Base-by-base conservation (phyloP, 2,888 invertebrate genomes). In the Limenitis camilla region DNA sequence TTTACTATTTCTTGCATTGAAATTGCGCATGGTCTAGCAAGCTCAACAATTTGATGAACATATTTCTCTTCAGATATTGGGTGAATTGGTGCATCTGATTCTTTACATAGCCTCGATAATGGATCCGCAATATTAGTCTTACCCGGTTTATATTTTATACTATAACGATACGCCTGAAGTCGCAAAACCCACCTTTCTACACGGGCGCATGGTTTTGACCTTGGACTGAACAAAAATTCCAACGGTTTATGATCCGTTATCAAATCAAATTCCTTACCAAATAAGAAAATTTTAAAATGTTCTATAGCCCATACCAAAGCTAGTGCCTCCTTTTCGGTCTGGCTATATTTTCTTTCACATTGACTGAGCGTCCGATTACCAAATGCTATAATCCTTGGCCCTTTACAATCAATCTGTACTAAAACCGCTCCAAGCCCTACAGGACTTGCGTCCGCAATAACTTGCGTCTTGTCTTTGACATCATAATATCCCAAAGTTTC, bases 231-330 rank as follows among this genome's bases (percentile, higher is more conserved):
- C 5, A 75, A 36, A 5, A 64, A 50, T 32, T 74, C 71, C 7
- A 87, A 58, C 0, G 83, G 77, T 29, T 71, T 69, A 35, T 71
- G 68, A 41, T 72, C 70, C 0, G 63, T 72, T 0, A 68, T 40
- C 1, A 72, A 54, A 0, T 71, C 73, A 46, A 68, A 65, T 39
- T 55, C 40, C 41, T 67, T 69, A 0, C 65, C 66, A 49, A 38
- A 67, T 0, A 68, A 48, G 19, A 60, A 67, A 1, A 62, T 55
- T 7, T 62, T 35, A 36, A 68, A 66, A 49, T 67, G 67, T 29
- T 52, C 42, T 3, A 43, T 29, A 8, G 42, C 42, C 47, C 46
- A 52, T 3, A 52, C 42, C 1, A 52, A 19, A 33, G 59, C 59
- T 0, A 64, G 27, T 0, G 64, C 66, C 35, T 62, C 63, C 43